Evolutionary conservation across 2,113 vertebrate species (phyloP), one percentile per base, ranked within the genome.

Genomic region (Apistogramma diplotaenia): DNA sequence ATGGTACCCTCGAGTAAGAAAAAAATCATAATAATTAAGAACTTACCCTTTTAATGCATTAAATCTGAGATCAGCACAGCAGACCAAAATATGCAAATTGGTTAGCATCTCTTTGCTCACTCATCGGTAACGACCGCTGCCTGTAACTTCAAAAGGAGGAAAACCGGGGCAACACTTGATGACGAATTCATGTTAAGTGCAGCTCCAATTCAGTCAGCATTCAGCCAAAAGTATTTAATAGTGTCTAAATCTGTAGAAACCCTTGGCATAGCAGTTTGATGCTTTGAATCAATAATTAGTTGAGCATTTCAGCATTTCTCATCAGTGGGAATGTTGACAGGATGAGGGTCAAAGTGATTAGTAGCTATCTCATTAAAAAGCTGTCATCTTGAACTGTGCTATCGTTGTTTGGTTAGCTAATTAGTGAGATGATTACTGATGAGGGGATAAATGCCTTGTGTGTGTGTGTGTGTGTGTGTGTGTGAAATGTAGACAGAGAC

Each of bases 381-480:
- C 72, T 82, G 87, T 83, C 67, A 12, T 87, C 82, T 87, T 90
- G 76, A 90, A 90, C 88, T 79, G 76, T 71, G 80, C 56, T 78
- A 19, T 79, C 60, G 10, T 90, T 89, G 86, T 88, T 90, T 91
- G 76, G 78, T 71, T 89, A 19, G 84, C 74, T 90, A 90, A 91
- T 92, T 90, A 85, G 79, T 11, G 43, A 76, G 83, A 85, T 90
- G 79, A 87, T 90, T 83, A 85, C 86, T 82, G 79, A 89, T 84
- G 83, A 87, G 82, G 55, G 76, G 76, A 80, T 79, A 60, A 82
- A 79, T 82, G 54, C 40, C 54, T 3, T 21, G 23, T 59, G 21
- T 61, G 58, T 73, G 37, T 76, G 7, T 78, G 13, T 65, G 46
- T 51, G n/a, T 25, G 67, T 3, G 37, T 5, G 33, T 56, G 57